phyloP scores from a whole-genome alignment of 2,113 vertebrate genomes.

The Hyla sarda region DNA sequence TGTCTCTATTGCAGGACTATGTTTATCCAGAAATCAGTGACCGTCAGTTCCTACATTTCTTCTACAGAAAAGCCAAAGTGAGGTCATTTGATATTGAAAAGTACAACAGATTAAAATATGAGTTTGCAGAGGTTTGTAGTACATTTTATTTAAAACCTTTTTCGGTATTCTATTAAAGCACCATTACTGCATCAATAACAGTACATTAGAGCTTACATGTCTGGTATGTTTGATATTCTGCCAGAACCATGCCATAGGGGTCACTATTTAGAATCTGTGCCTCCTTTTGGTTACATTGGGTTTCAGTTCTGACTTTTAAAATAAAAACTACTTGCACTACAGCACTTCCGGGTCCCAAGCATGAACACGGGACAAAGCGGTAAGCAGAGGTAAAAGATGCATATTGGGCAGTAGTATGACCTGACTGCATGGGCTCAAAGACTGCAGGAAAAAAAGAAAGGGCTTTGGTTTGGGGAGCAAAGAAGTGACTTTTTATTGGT shows the following conservation, averaged over 20 bases:
- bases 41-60: conserved; percentile 88
- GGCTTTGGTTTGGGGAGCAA: too few species aligned
- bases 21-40: conserved; percentile 80
- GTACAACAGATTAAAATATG: conserved; percentile 87
- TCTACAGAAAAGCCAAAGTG: conserved; percentile 80
- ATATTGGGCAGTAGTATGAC: too few species aligned
- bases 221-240: background rate
- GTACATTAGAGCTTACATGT: background rate
- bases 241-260: background rate
- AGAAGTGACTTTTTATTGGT: too few species aligned
- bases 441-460: too few species aligned
- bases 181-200: background rate
- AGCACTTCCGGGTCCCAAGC: too few species aligned
- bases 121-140: conserved; percentile 81
- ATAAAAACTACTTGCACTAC: too few species aligned
- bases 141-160: background rate
- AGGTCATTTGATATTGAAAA: conserved; percentile 81
- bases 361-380: too few species aligned
- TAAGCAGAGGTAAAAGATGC: too few species aligned
- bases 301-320: background rate
- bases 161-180: background rate
- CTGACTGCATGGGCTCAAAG: too few species aligned
- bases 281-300: background rate
- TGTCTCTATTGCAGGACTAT: conserved; percentile 81
- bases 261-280: background rate